Evolutionary conservation across 2,113 vertebrate species (phyloP), one percentile per base, ranked within the genome.

Genomic region (pig (Sus scrofa)): DNA sequence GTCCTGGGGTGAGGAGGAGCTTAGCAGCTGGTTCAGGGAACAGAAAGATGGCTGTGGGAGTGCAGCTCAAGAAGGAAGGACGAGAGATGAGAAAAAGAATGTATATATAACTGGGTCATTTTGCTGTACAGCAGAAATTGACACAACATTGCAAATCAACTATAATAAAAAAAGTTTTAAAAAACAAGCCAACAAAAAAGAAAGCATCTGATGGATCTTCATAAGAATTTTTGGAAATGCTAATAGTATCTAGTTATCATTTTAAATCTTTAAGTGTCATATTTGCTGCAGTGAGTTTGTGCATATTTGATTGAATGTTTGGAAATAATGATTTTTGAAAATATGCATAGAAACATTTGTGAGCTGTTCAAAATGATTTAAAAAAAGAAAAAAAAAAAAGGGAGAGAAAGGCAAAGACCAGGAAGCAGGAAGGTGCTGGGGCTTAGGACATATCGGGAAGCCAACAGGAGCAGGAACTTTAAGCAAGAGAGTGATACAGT

Each of bases 261-360:
- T 95, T 27, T 92, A 8, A 90, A 74, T 96, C 22, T 92, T 67
- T 82, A 44, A 44, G 13, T 78, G 6, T 92, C 67, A 5, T 20
- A 82, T 71, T 93, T 82, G 19, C 78, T 86, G 75, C n/a, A 78
- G 22, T 75, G 50, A 70, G 8, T 91, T 96, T 88, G 58, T 95
- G 67, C 68, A 34, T n/a, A 50, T 77, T 91, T 39, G 89, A 79
- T 94, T 71, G 37, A 89, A 9, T 96, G 19, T 86, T 95, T 84
- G 75, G 27, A 92, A 97, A 84, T 93, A 92, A 90, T 44, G 37
- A 58, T n/a, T 85, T 50, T 63, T 79, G 85, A 91, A 86, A 94
- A 56, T 2, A 50, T 81, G 20, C 15, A 65, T 86, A 34, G 70
- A 58, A 56, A 58, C 3, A 22, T 13, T 6, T 6, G 13, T 44